These are phyloP conservation scores for Cecidostiba fungosa DNA, from an alignment of 2,888 invertebrate genomes.

Conservation along the genomic window DNA sequence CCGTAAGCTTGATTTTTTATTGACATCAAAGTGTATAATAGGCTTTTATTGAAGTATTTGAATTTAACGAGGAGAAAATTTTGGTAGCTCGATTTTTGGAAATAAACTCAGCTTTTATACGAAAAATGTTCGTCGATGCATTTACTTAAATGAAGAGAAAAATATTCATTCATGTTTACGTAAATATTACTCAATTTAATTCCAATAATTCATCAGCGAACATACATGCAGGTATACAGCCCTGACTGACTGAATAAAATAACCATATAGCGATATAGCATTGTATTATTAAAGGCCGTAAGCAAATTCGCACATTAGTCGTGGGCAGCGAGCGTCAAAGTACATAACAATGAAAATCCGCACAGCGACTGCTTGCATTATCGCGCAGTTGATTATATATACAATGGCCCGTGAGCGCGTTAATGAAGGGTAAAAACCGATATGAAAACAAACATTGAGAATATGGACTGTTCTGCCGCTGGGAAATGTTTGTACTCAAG, in stretches of 20 bases:
- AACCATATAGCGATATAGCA: too few species aligned
- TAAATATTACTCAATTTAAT: not conserved
- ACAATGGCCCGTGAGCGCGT: not conserved
- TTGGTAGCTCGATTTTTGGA: too few species aligned
- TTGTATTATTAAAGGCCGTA: not conserved
- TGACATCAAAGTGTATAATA: not conserved
- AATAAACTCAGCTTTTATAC: too few species aligned
- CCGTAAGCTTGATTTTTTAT: not conserved
- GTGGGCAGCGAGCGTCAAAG: not conserved
- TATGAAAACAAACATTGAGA: conserved; percentile 26
- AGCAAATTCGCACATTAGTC: not conserved
- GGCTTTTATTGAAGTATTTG: too few species aligned
- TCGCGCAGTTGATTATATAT: not conserved
- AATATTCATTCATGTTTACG: not conserved
- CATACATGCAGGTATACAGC: not conserved
- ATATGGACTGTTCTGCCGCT: not conserved
- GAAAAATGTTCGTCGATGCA: too few species aligned
- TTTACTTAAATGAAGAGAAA: too few species aligned
- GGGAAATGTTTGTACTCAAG: not conserved
- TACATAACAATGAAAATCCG: not conserved
- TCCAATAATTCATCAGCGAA: too few species aligned
- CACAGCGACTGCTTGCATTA: not conserved
- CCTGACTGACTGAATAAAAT: not conserved
- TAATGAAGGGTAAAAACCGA: conserved; percentile 17
- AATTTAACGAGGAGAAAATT: too few species aligned